phyloP scores from a whole-genome alignment of 2,113 vertebrate genomes.

The Tupaia tana region DNA sequence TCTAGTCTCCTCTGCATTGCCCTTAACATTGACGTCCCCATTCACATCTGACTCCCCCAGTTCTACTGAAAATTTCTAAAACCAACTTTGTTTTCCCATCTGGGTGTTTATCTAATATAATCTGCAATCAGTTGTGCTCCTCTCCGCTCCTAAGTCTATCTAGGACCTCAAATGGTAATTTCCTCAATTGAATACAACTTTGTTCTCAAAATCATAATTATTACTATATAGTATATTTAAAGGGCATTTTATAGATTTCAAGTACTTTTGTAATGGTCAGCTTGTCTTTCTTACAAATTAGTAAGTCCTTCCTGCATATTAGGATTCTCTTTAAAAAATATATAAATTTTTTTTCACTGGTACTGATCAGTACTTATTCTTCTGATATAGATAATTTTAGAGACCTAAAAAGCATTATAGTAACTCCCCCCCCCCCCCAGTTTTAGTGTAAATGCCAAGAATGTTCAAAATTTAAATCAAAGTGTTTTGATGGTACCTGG shows the following conservation, averaged over 20 bases:
- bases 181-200: neutral
- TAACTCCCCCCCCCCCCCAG: too few species aligned
- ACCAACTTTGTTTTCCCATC: neutral
- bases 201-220: neutral
- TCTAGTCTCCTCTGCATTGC: neutral
- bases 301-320: too few species aligned
- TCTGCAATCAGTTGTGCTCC: neutral
- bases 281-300: too few species aligned
- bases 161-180: neutral
- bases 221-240: neutral
- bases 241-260: neutral
- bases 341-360: too few species aligned
- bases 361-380: too few species aligned
- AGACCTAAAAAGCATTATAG: too few species aligned
- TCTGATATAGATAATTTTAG: too few species aligned
- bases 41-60: neutral
- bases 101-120: neutral
- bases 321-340: too few species aligned
- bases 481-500: too few species aligned
- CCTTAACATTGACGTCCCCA: neutral
- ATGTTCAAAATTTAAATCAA: too few species aligned
- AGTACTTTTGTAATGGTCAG: neutral
- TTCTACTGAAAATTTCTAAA: neutral
- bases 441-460: too few species aligned
- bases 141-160: neutral